These are phyloP conservation scores for Fopius arisanus DNA, from an alignment of 1,140 invertebrate genomes.

Conservation along the genomic window DNA sequence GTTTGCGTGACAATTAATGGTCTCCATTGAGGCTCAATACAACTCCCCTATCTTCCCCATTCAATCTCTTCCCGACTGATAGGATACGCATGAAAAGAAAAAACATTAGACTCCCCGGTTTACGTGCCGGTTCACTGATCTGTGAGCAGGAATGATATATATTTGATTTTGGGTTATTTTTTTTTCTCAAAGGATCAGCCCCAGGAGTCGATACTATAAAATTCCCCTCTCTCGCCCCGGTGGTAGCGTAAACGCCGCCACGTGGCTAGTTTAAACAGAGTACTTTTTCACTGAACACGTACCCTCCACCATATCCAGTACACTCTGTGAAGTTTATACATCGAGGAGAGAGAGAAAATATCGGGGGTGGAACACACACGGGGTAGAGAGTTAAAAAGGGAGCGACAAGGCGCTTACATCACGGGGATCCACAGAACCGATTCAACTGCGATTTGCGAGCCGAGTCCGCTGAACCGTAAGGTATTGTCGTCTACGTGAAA, in stretches of 20 bases:
- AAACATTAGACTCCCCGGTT: background rate
- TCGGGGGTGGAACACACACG: background rate
- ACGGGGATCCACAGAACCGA: conserved; percentile 37
- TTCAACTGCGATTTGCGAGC: conserved; percentile 52
- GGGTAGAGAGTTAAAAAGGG: background rate
- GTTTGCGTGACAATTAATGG: conserved; percentile 17
- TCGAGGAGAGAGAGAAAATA: background rate
- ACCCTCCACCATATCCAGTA: background rate
- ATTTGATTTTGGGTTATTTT: conserved; percentile 58
- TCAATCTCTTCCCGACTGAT: conserved; percentile 24
- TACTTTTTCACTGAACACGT: background rate
- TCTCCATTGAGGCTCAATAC: background rate
- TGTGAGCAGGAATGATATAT: conserved; percentile 44
- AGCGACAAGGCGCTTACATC: conserved; percentile 23
- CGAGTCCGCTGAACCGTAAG: conserved; percentile 56
- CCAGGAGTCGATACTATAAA: conserved; percentile 20
- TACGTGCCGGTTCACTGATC: background rate
- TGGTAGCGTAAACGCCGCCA: conserved; percentile 58
- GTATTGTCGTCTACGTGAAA: conserved; percentile 49
- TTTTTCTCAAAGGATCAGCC: conserved; percentile 52
- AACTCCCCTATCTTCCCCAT: background rate
- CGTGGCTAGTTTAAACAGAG: conserved; percentile 61
- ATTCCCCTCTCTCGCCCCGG: conserved; percentile 32
- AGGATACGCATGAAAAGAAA: background rate
- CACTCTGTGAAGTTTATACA: conserved; percentile 15